Evolutionary conservation across 1,140 invertebrate species (phyloP).

Genomic region (Aphaenogaster floridana): DNA sequence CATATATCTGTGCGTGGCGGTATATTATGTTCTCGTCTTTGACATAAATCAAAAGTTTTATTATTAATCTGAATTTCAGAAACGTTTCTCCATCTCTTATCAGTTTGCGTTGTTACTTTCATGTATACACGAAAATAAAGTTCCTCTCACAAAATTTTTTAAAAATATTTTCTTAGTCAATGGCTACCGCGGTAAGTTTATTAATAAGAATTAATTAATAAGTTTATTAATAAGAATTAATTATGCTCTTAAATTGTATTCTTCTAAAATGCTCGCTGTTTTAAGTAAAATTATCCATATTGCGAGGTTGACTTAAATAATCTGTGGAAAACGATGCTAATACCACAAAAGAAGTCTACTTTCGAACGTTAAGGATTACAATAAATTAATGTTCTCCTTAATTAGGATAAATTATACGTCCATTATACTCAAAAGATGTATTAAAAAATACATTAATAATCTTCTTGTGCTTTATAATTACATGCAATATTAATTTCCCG

Average conservation of each 20-base stretch:
- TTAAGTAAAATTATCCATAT: conserved; percentile 37
- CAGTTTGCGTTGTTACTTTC: background rate
- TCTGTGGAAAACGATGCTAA: conserved; percentile 12
- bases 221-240: conserved; percentile 35
- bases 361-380: conserved; percentile 30
- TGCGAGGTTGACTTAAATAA: background rate
- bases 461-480: background rate
- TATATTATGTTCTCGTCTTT: conserved; percentile 5
- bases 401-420: conserved; percentile 33
- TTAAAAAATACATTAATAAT: conserved; percentile 24
- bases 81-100: background rate
- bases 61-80: conserved; percentile 4
- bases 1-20: background rate
- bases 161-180: background rate
- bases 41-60: conserved; percentile 18
- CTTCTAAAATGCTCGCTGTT: background rate
- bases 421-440: background rate
- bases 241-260: conserved; percentile 31
- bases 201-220: conserved; percentile 28
- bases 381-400: conserved; percentile 39
- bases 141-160: background rate
- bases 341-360: conserved; percentile 30
- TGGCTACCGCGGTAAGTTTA: background rate
- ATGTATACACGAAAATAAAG: background rate
- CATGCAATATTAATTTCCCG: conserved; percentile 24